Evolutionary conservation across 2,888 invertebrate genomes (phyloP).

Genomic region (Seira musarum): DNA sequence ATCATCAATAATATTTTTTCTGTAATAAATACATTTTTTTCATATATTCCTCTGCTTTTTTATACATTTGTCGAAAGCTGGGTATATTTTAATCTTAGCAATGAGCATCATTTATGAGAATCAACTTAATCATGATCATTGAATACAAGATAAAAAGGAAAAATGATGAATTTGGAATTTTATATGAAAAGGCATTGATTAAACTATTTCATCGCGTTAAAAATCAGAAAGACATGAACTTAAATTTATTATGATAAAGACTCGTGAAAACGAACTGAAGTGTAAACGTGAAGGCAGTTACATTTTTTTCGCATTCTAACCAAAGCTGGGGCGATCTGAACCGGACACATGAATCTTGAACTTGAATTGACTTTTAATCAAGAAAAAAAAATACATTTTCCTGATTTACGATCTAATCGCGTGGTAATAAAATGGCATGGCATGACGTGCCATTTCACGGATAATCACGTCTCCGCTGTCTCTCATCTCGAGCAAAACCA

Average conservation of each 20-base stretch:
- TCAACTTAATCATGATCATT: not conserved
- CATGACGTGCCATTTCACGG: constrained; percentile 51
- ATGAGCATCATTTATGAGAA: not conserved
- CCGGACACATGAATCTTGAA: constrained; percentile 17
- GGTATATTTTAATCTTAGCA: not conserved
- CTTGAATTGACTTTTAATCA: constrained; percentile 16
- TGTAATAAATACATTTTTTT: not conserved
- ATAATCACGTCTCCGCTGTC: constrained; percentile 41
- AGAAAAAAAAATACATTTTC: not conserved
- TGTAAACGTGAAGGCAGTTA: not conserved
- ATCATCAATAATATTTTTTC: constrained; percentile 17
- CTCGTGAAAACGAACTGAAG: not conserved
- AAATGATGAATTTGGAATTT: constrained; percentile 1
- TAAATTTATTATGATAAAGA: constrained; percentile 3
- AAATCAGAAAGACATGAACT: not conserved
- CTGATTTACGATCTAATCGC: constrained; percentile 49
- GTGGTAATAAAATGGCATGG: constrained; percentile 30
- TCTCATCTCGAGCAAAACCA: constrained; percentile 3
- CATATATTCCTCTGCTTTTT: not conserved
- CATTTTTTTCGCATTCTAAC: not conserved
- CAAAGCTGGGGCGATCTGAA: not conserved
- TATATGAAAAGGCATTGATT: not conserved
- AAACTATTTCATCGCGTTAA: constrained; percentile 9
- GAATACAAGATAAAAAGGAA: not conserved
- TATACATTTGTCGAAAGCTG: not conserved